A percentile compares a stretch with the other conserved stretches of the same genome.
phyloP scores from a whole-genome alignment of 2,888 invertebrate genomes.

The Dendrolimus pini region DNA sequence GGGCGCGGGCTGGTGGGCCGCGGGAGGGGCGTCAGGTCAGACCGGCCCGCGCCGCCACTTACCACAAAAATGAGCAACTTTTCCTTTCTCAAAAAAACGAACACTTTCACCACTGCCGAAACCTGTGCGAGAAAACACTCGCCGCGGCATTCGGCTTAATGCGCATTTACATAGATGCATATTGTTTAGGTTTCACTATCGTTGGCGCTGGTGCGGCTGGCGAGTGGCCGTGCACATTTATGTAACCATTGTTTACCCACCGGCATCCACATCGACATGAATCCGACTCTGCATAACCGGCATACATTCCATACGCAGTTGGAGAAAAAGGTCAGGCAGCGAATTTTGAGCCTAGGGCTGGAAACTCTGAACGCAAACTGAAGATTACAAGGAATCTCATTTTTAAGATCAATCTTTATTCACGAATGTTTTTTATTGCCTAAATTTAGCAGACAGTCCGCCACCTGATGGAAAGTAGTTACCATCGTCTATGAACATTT shows the following conservation, averaged over 20 bases:
- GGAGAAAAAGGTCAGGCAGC: too few species aligned
- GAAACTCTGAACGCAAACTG: too few species aligned
- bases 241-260: not conserved
- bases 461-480: not conserved
- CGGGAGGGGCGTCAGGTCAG: constrained; percentile 19
- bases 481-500: not conserved
- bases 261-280: not conserved
- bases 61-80: constrained; percentile 67
- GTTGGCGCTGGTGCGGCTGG: constrained; percentile 10
- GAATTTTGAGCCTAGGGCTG: too few species aligned
- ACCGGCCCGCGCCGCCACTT: constrained; percentile 47
- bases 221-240: not conserved
- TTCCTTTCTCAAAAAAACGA: constrained; percentile 71
- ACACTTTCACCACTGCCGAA: constrained; percentile 69
- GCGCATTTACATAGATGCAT: constrained; percentile 31
- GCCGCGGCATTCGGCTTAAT: constrained; percentile 14
- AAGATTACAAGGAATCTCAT: too few species aligned
- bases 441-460: not conserved
- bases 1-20: constrained; percentile 10
- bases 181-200: constrained; percentile 30
- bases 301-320: not conserved
- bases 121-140: constrained; percentile 44
- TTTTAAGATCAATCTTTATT: too few species aligned
- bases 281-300: not conserved
- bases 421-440: not conserved